Percentiles rank a stretch among this genome's conserved stretches.
phyloP scores from a whole-genome alignment of 2,113 vertebrate genomes.

The Nibea coibor region DNA sequence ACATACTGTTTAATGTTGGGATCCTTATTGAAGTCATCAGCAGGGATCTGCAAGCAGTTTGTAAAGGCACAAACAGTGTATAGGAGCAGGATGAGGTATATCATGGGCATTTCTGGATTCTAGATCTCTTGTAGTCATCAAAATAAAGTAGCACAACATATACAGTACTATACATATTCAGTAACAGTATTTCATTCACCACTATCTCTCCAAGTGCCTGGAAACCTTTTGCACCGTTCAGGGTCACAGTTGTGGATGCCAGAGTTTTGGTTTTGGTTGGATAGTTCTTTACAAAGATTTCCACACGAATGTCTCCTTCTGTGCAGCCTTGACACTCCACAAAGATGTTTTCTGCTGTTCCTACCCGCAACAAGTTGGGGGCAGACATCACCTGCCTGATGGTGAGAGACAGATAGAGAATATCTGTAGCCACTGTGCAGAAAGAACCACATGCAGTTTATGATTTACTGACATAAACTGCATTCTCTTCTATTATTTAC shows the following conservation, averaged over 20 bases:
- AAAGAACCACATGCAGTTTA: background rate
- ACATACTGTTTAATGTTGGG: slow-evolving; percentile 72
- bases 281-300: slow-evolving; percentile 68
- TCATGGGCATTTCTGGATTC: rapidly evolving
- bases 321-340: slow-evolving; percentile 39
- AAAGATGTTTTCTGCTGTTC: slow-evolving; percentile 73
- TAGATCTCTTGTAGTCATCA: background rate
- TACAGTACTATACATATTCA: background rate
- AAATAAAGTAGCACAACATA: background rate
- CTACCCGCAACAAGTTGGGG: slow-evolving; percentile 82
- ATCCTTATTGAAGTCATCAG: slow-evolving; percentile 56
- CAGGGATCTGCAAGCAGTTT: slow-evolving; percentile 59
- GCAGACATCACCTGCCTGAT: slow-evolving; percentile 77
- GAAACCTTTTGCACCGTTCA: slow-evolving; percentile 38
- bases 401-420: background rate
- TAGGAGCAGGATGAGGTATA: background rate
- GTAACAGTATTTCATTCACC: slow-evolving; percentile 28
- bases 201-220: slow-evolving; percentile 78
- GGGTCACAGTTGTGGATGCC: slow-evolving; percentile 23
- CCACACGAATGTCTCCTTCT: background rate
- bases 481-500: background rate
- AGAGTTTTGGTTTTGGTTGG: slow-evolving; percentile 62
- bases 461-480: background rate
- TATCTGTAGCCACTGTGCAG: background rate
- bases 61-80: background rate